Evolutionary conservation across 2,113 vertebrate species (phyloP).

Genomic region (Circaetus gallicus): DNA sequence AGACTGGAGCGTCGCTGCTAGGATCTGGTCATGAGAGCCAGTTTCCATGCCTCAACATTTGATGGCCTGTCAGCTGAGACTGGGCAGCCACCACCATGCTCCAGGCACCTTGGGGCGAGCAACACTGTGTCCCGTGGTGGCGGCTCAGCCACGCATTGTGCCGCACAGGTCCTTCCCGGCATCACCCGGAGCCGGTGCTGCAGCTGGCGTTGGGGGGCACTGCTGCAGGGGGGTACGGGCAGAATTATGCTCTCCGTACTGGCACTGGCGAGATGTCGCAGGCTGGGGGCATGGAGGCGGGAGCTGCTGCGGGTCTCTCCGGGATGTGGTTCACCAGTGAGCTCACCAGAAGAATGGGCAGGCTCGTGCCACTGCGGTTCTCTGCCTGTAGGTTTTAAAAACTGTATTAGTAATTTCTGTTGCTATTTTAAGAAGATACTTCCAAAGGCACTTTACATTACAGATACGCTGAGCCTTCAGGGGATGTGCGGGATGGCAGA

Average conservation of each 20-base stretch:
- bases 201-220: accelerated
- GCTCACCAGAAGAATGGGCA: not conserved
- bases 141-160: accelerated
- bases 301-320: not conserved
- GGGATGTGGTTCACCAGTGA: accelerated
- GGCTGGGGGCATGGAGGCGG: not conserved
- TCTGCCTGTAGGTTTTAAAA: not conserved
- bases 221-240: accelerated
- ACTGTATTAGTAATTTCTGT: not conserved
- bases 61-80: not conserved
- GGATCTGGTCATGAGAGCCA: not conserved
- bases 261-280: not conserved
- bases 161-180: accelerated
- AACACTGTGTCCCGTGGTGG: accelerated
- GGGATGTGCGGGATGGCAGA: not conserved
- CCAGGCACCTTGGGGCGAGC: not conserved
- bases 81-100: accelerated
- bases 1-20: accelerated
- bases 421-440: not conserved
- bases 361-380: accelerated
- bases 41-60: accelerated
- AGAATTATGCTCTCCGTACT: accelerated
- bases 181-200: accelerated
- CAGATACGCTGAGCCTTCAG: not conserved
- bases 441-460: not conserved